Evolutionary conservation across 2,113 vertebrate genomes (phyloP).

Genomic region (Petrocephalus microphthalmus): DNA sequence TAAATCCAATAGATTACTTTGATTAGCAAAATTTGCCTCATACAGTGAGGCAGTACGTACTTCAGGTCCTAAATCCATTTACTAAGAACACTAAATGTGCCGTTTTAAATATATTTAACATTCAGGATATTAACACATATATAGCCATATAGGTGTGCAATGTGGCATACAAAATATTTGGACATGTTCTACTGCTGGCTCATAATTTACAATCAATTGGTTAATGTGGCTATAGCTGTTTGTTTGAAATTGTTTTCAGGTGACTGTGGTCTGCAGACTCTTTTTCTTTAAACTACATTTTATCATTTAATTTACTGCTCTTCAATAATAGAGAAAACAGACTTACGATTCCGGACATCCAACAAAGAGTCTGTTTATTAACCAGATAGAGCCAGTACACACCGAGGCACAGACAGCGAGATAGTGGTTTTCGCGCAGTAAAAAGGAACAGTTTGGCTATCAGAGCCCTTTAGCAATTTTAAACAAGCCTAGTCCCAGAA

Average conservation of each 20-base stretch:
- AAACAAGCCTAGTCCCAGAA: neutral
- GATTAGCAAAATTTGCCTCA: neutral
- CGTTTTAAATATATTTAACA: neutral
- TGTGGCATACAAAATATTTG: neutral
- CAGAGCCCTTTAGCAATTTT: neutral
- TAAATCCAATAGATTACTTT: neutral
- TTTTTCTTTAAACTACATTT: neutral
- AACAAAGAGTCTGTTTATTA: neutral
- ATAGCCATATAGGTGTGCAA: neutral
- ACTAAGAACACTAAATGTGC: neutral
- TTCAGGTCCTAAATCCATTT: neutral
- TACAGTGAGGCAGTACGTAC: neutral
- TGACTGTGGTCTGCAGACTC: slow-evolving; percentile 1
- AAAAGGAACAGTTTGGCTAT: neutral
- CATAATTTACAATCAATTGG: neutral
- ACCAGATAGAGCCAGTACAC: neutral
- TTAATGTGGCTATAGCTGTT: neutral
- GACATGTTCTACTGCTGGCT: neutral
- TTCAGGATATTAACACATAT: neutral
- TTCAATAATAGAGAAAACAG: neutral
- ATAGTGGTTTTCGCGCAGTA: neutral
- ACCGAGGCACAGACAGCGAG: neutral
- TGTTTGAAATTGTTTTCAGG: neutral
- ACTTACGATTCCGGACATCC: neutral
- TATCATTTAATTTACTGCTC: neutral